phyloP scores from a whole-genome alignment of 2,113 vertebrate species.

The cat (Felis catus) region F.catus_Fca126_mat1.0 CM031411.1:58201001-58201500 shows the following conservation, averaged over 20 bases:
- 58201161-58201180: constrained; percentile 90
- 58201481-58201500: constrained; percentile 71
- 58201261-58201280: constrained; percentile 86
- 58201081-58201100: constrained; percentile 88
- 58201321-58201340: constrained; percentile 16
- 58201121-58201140: constrained; percentile 93
- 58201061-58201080: constrained; percentile 87
- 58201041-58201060: constrained; percentile 49
- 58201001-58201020: not conserved
- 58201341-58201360: constrained; percentile 23
- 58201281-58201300: constrained; percentile 65
- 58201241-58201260: constrained; percentile 85
- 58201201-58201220: constrained; percentile 32
- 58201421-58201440: constrained; percentile 47
- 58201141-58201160: constrained; percentile 91
- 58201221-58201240: constrained; percentile 65
- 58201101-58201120: constrained; percentile 93
- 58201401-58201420: constrained; percentile 48
- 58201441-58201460: constrained; percentile 69
- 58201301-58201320: constrained; percentile 9
- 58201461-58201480: constrained; percentile 66
- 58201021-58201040: constrained; percentile 16
- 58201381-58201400: constrained; percentile 43
- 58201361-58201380: constrained; percentile 27
- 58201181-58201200: constrained; percentile 73